phyloP scores from a whole-genome alignment of 2,888 invertebrate species.

The Drosophila lacicola region DNA sequence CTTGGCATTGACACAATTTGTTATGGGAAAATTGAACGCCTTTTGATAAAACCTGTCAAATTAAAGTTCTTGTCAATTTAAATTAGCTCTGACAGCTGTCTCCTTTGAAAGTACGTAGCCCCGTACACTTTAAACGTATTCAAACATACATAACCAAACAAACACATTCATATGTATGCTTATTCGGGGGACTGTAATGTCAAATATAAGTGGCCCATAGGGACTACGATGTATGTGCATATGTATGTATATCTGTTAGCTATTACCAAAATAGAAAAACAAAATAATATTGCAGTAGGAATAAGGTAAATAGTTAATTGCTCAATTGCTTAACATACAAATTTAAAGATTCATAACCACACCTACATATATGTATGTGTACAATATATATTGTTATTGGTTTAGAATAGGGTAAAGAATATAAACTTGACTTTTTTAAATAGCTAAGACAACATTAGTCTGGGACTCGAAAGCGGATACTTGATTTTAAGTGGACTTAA shows the following conservation, averaged over 20 bases:
- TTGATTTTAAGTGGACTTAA: too few relatives aligned
- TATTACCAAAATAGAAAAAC: conserved; percentile 3
- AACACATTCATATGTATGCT: background rate
- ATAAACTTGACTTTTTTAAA: too few relatives aligned
- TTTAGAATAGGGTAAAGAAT: too few relatives aligned
- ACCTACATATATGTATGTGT: background rate
- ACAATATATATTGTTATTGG: too few relatives aligned
- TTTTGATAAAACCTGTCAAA: background rate
- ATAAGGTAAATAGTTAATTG: background rate
- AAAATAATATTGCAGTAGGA: background rate
- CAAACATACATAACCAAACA: background rate
- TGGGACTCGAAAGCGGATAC: too few relatives aligned
- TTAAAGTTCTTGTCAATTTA: background rate
- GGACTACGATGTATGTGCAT: conserved; percentile 1
- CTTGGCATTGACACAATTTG: too few relatives aligned
- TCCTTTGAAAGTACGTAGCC: background rate
- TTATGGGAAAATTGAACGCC: too few relatives aligned
- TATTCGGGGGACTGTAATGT: conserved; percentile 5
- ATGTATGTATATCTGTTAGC: background rate
- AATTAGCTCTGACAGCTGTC: background rate
- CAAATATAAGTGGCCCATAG: conserved; percentile 15
- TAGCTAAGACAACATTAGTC: too few relatives aligned
- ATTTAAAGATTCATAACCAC: background rate
- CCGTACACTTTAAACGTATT: background rate
- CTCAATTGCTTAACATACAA: conserved; percentile 1